Evolutionary conservation across 2,888 invertebrate genomes (phyloP), one percentile per base, ranked within the genome.

Genomic region (Auanema sp.): DNA sequence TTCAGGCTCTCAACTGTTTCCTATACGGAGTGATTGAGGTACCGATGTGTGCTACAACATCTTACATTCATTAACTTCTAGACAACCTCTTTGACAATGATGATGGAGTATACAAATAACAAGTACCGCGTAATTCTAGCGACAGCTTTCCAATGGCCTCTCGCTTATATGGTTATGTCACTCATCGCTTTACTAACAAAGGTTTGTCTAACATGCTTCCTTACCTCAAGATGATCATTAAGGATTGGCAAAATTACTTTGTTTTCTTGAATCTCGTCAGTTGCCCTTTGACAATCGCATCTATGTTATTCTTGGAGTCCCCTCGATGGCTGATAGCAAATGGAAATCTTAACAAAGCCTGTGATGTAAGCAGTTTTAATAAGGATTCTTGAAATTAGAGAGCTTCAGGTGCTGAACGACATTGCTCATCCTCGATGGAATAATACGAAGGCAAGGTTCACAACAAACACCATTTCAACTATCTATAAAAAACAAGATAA

Each of bases 31-130:
- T 79, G 40, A 74, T 81, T 25, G 80, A 80, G 67, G 78, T 77
- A 21, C 23, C 6, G 10, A 23, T 33, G 16, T 4, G 16, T n/a
- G 8, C 21, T n/a, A 6, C 1, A 2, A 44, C 21, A n/a, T 56
- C 25, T 2, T 25, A 24, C 23, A 14, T n/a, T 41, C 21, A 11
- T 42, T 57, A 18, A 18, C 14, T 23, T 64, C 58, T 24, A 69
- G 67, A 66, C 65, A n/a, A 78, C 78, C 6, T 68, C 75, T 1
- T 59, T 79, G 14, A 76, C 79, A 6, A 67, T 81, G 73, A 73
- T 81, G 78, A 77, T 81, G 73, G 81, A 81, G 58, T 77, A 74
- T 64, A 81, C 81, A 3, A 78, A 75, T 62, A 80, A 78, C 62
- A 72, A 66, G 69, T 78, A 66, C 51, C 76, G 78, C 21, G 68